Conservation (phyloP, 1,140 invertebrate species). For the Acromyrmex charruanus region DNA sequence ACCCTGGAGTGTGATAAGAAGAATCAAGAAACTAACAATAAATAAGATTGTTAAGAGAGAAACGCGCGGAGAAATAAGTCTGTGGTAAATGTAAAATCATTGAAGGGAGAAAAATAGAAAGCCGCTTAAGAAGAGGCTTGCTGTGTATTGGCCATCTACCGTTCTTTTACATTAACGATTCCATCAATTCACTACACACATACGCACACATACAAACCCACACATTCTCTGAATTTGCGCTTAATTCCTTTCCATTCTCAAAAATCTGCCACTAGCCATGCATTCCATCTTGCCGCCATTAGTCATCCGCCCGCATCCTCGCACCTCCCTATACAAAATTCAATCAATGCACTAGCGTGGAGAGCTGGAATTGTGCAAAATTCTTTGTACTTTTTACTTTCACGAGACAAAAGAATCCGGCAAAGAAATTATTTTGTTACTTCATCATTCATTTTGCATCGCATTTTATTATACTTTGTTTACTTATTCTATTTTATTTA, state of each 20-base stretch:
- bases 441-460: not conserved
- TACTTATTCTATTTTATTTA: not conserved
- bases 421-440: not conserved
- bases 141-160: constrained; percentile 30
- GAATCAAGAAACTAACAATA: constrained; percentile 19
- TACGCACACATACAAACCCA: not conserved
- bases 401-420: not conserved
- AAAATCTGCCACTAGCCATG: constrained; percentile 63
- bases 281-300: constrained; percentile 46
- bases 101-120: constrained; percentile 6
- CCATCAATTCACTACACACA: constrained; percentile 24
- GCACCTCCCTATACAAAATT: constrained; percentile 67
- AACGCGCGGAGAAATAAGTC: not conserved
- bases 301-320: constrained; percentile 35
- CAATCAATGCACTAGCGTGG: constrained; percentile 75
- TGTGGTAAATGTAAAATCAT: constrained; percentile 3
- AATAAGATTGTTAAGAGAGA: not conserved
- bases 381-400: constrained; percentile 39
- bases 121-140: constrained; percentile 56
- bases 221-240: constrained; percentile 61
- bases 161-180: constrained; percentile 34
- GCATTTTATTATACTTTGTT: not conserved
- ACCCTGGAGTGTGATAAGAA: constrained; percentile 10
- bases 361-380: constrained; percentile 55
- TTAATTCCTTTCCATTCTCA: constrained; percentile 55